Base-by-base conservation (phyloP, 2,113 vertebrate species). In the Callopanchax toddi region DNA sequence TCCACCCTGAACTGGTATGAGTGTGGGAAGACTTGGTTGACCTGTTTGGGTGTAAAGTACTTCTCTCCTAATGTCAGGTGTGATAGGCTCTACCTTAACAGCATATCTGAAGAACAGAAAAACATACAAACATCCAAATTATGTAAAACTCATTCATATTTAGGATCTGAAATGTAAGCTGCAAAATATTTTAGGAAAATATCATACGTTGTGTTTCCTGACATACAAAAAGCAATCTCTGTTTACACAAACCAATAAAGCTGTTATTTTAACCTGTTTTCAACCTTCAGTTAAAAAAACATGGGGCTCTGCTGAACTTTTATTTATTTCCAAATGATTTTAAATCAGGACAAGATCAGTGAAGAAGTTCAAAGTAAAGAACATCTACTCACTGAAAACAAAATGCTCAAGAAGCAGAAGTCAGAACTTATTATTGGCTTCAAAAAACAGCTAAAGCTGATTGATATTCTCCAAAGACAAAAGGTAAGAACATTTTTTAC, bases 361-460 rank as follows among this genome's bases (percentile, higher is more conserved):
- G 92, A 95, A 79, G 95, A 95, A 48, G 91, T 94, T n/a, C 92
- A 92, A 87, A 94, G 45, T 43, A 94, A 94, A 3, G 96, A 97
- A 89, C 87, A 89, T 53, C 76, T 99, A 72, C 93, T 94, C 63
- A 74, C 89, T 51, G 95, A 98, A 90, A 99, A 98, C 80, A 97
- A 93, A 87, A 94, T 93, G 79, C 85, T 99, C 42, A 95, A 96
- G 83, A 98, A 95, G 64, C 95, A 99, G 86, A 99, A 96, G 88
- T 90, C 83, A 64, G 97, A 98, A 65, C 92, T 99, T 42, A 92
- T 98, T 52, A 52, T 87, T 12, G 96, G 91, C 3, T 98, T 99
- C 81, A 97, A 96, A 86, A 99, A 98, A 79, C 97, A 99, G 59
- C 86, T 98, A 22, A 95, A 95, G 81, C 87, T 99, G 72, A 99